Evolutionary conservation across 2,113 vertebrate genomes (phyloP), one percentile per base, ranked within the genome.

Genomic region (Cyrtonyx montezumae): DNA sequence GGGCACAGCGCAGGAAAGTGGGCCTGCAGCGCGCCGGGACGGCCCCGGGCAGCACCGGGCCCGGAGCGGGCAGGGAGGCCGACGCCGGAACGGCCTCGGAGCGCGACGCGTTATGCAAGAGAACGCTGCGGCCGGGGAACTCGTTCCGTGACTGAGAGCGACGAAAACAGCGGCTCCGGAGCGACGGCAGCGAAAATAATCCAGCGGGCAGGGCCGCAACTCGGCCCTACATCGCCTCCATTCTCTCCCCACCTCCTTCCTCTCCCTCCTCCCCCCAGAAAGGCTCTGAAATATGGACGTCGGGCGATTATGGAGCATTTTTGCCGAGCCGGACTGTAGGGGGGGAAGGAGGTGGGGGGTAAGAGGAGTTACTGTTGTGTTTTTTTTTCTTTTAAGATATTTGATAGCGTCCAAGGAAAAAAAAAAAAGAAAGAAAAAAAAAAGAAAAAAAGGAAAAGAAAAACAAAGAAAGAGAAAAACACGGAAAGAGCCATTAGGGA

Each of bases 1-100:
- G 97, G 97, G 95, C 97, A 96, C 93, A 88, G 92, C 94, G 92
- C 94, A 97, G 95, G 97, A 96, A 96, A 95, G 93, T 84, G 48
- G 96, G 97, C 97, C 96, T 95, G 84, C 79, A 32, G 51, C 26
- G 25, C 51, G 55, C 55, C 55, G 55, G 53, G 53, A 30, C 51
- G 51, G 51, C 51, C 28, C 51, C 28, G 51, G 51, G 51, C 51
- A 51, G 49, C 49, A 26, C 49, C 49, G 49, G 25, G 49, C 49
- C 48, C 13, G 23, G 28, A 18, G 28, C 53, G 28, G 4, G 13
- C 13, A 6, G 49, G 25, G 23, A 51, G 49, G 28, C 53, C 8
- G 28, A 28, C 53, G 53, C 9, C 53, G 26, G 53, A 16, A 15
- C 53, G 53, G 18, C 53, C 53, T 30, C 53, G 28, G 16, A 55